Evolutionary conservation across 2,888 invertebrate genomes (phyloP).

Genomic region (Vesta saturnalis): DNA sequence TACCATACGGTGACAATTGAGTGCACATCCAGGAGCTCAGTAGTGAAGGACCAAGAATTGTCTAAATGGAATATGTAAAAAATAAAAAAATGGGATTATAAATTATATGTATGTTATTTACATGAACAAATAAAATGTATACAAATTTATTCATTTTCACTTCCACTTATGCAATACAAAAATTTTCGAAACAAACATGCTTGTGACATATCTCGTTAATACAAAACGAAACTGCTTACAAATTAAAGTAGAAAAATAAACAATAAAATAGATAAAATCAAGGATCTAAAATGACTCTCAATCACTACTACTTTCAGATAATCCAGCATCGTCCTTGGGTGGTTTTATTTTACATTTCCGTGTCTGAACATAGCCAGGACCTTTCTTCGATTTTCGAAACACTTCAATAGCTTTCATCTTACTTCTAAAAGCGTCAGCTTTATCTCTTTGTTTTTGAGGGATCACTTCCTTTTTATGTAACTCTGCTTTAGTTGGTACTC

Average conservation of each 20-base stretch:
- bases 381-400: conserved; percentile 73
- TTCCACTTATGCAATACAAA: too few relatives aligned
- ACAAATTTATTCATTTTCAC: too few relatives aligned
- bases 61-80: too few relatives aligned
- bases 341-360: conserved; percentile 60
- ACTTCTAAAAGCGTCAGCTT: conserved; percentile 70
- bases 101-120: too few relatives aligned
- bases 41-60: too few relatives aligned
- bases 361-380: conserved; percentile 66
- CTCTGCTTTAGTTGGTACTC: conserved; percentile 41
- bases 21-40: too few relatives aligned
- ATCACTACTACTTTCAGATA: conserved; percentile 74
- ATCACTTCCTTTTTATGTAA: conserved; percentile 68
- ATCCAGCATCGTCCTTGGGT: conserved; percentile 70
- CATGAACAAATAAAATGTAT: too few relatives aligned
- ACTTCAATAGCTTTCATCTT: conserved; percentile 81
- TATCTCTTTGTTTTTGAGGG: conserved; percentile 78
- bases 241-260: not conserved
- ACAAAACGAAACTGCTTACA: too few relatives aligned
- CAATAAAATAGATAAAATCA: not conserved
- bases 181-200: too few relatives aligned
- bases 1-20: too few relatives aligned
- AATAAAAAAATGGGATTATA: too few relatives aligned
- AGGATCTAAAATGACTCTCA: conserved; percentile 49
- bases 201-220: too few relatives aligned